phyloP scores from a whole-genome alignment of 2,888 invertebrate species.

The Andrena bucephala region DNA sequence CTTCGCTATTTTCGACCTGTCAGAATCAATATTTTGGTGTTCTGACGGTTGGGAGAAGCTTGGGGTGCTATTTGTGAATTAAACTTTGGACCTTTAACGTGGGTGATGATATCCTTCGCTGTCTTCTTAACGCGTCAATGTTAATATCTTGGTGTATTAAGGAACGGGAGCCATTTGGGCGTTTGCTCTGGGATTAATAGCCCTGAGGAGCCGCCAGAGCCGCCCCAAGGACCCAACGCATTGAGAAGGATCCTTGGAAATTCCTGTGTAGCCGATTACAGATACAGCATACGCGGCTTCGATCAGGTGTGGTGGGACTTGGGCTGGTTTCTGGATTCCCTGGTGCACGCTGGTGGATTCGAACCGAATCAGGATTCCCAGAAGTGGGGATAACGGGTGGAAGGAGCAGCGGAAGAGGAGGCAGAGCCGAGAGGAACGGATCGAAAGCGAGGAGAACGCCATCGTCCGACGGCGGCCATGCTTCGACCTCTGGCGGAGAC shows the following conservation, averaged over 20 bases:
- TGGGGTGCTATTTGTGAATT: no score
- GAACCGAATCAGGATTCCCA: slow-evolving; percentile 60
- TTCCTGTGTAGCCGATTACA: background rate
- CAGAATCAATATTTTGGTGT: no score
- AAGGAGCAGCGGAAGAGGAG: slow-evolving; percentile 54
- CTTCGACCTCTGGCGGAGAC: slow-evolving; percentile 20
- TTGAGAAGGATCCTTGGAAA: slow-evolving; percentile 3
- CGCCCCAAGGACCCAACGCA: background rate
- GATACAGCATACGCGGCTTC: background rate
- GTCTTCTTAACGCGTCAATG: no score
- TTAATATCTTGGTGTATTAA: no score
- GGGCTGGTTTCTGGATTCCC: slow-evolving; percentile 50
- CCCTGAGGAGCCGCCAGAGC: background rate
- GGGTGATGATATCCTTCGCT: no score
- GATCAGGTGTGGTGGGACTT: slow-evolving; percentile 48
- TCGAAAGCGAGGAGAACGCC: slow-evolving; percentile 71
- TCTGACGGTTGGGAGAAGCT: no score
- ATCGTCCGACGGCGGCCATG: slow-evolving; percentile 80
- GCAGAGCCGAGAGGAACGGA: slow-evolving; percentile 58
- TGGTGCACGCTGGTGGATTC: slow-evolving; percentile 51
- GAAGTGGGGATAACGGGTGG: slow-evolving; percentile 57
- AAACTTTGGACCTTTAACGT: no score
- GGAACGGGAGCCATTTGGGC: no score
- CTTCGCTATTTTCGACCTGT: background rate
- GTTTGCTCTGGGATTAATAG: no score